Evolutionary conservation across 2,888 invertebrate species (phyloP).

Genomic region (Hanleya hanleyi): DNA sequence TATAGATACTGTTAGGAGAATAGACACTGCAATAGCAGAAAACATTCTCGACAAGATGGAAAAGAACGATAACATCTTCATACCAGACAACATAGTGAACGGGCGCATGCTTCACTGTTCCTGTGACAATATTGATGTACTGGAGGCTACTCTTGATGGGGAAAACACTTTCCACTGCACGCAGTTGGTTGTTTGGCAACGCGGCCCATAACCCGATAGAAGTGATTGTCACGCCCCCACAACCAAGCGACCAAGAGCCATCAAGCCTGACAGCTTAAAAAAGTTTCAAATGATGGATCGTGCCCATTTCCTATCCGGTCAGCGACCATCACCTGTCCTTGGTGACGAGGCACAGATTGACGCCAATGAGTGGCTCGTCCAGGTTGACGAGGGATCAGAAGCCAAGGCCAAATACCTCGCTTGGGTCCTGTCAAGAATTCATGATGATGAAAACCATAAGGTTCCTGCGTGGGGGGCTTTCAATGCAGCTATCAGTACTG

Average conservation of each 20-base stretch:
- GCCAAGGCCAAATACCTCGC: slow-evolving; percentile 1
- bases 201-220: too few relatives aligned
- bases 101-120: too few relatives aligned
- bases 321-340: slow-evolving; percentile 1
- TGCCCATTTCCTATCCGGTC: slow-evolving; percentile 8
- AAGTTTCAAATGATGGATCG: slow-evolving; percentile 16
- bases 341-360: not conserved
- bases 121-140: too few relatives aligned
- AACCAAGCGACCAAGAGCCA: not conserved
- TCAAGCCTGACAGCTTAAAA: not conserved
- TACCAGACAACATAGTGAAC: too few relatives aligned
- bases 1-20: too few relatives aligned
- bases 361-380: not conserved
- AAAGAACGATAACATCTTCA: too few relatives aligned
- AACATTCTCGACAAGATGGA: too few relatives aligned
- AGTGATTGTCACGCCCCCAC: not conserved
- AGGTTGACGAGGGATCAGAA: not conserved
- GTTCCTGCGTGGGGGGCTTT: slow-evolving; percentile 19
- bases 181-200: too few relatives aligned
- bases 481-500: slow-evolving; percentile 3
- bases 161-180: too few relatives aligned
- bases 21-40: too few relatives aligned
- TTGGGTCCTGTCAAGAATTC: slow-evolving; percentile 5
- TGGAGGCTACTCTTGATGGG: too few relatives aligned
- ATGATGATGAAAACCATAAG: slow-evolving; percentile 5